Conservation (phyloP, 2,797 vertebrate genomes). For the Setipinna tenuifilis region DNA sequence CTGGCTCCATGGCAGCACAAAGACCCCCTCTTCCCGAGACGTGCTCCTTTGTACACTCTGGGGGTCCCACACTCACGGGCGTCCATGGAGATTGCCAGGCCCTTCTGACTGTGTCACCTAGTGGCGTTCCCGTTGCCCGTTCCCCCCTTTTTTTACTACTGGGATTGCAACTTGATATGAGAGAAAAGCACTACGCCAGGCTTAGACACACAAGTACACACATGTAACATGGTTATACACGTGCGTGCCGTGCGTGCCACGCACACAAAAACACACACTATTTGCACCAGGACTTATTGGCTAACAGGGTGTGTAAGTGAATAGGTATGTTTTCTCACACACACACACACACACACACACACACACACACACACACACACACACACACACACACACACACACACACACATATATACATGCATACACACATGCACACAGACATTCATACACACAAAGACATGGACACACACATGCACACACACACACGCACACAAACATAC, state of each 20-base stretch:
- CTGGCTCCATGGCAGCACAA: background rate
- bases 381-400: no score
- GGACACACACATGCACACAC: background rate
- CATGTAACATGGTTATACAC: no score
- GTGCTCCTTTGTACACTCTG: constrained; percentile 6
- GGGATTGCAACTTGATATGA: constrained; percentile 34
- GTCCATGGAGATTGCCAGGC: background rate
- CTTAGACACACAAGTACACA: background rate
- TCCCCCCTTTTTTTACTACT: background rate
- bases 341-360: no score
- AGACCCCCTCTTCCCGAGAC: constrained; percentile 20
- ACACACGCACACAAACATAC: constrained; percentile 5
- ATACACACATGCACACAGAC: no score
- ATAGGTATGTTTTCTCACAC: no score
- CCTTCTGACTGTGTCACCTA: background rate
- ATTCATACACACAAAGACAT: background rate
- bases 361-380: no score
- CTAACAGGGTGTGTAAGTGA: no score
- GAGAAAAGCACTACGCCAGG: constrained; percentile 33
- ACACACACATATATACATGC: no score
- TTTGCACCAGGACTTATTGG: no score
- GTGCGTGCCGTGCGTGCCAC: background rate
- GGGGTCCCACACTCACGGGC: background rate
- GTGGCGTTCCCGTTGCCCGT: background rate
- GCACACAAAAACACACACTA: background rate